Conservation (phyloP, 2,113 vertebrate genomes). For the Scomber japonicus region DNA sequence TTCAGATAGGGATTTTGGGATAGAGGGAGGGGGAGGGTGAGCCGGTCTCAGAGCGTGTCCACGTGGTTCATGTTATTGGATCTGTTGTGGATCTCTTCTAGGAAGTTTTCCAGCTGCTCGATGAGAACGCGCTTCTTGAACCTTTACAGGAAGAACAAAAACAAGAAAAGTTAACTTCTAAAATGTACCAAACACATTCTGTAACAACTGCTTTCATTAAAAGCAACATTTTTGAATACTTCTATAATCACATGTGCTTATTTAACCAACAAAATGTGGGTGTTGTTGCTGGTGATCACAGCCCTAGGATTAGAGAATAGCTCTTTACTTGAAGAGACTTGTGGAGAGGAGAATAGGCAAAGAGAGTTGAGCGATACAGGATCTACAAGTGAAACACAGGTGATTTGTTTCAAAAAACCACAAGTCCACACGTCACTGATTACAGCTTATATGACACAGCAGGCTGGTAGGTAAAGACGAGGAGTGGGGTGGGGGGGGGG, state of each 20-base stretch:
- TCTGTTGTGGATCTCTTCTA: slow-evolving; percentile 95
- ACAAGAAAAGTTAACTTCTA: not conserved
- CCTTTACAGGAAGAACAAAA: slow-evolving; percentile 77
- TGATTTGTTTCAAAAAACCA: too few relatives aligned
- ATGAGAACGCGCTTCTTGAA: slow-evolving; percentile 98
- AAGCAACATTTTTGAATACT: too few relatives aligned
- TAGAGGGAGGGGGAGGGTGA: slow-evolving; percentile 1
- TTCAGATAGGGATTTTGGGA: slow-evolving; percentile 21
- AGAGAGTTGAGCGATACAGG: too few relatives aligned
- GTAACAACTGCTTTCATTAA: too few relatives aligned
- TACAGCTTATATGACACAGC: not conserved
- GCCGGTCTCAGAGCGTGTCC: slow-evolving; percentile 77
- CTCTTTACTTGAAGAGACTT: too few relatives aligned
- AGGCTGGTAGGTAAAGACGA: too few relatives aligned
- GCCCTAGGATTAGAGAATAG: too few relatives aligned
- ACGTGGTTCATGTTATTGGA: slow-evolving; percentile 93
- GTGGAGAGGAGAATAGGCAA: too few relatives aligned
- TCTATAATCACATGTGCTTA: not conserved
- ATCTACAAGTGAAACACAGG: too few relatives aligned
- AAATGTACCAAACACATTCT: not conserved
- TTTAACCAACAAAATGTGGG: not conserved
- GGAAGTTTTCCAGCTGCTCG: slow-evolving; percentile 95
- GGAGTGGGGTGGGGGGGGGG: too few relatives aligned
- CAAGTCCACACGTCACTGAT: not conserved
- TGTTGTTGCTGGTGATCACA: not conserved